Evolutionary conservation across 2,888 invertebrate genomes (phyloP).

Genomic region (Trypoxylon attenuatum): DNA sequence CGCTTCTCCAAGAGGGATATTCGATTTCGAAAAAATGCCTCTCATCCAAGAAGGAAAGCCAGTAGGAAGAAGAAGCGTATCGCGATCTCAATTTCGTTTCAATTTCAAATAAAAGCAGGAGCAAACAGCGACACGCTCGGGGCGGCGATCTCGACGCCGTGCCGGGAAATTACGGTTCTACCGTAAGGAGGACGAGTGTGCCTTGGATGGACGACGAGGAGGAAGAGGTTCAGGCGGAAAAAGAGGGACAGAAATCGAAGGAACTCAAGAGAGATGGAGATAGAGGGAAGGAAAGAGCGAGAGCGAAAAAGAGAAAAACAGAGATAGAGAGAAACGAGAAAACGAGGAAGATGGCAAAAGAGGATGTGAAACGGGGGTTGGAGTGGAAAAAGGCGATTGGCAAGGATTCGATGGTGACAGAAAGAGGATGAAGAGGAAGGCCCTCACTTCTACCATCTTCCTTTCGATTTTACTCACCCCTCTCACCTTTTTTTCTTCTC

Average conservation of each 20-base stretch:
- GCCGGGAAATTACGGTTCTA: constrained; percentile 58
- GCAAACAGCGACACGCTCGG: constrained; percentile 49
- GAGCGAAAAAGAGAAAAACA: neutral
- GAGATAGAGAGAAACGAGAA: constrained; percentile 11
- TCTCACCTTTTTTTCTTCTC: constrained; percentile 14
- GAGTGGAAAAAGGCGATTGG: constrained; percentile 34
- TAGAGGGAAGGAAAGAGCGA: constrained; percentile 26
- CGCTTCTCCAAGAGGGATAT: too few species aligned
- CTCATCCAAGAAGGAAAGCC: constrained; percentile 10
- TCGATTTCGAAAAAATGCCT: constrained; percentile 25
- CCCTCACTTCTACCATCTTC: constrained; percentile 34
- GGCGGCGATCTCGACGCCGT: too few species aligned
- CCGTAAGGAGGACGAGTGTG: neutral
- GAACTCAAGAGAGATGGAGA: constrained; percentile 37
- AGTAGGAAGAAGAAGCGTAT: constrained; percentile 35
- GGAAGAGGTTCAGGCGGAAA: neutral
- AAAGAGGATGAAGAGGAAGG: constrained; percentile 28
- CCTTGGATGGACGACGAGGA: neutral
- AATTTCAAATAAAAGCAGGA: constrained; percentile 61
- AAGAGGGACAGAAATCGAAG: neutral
- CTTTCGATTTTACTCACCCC: constrained; percentile 21
- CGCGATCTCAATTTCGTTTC: constrained; percentile 62
- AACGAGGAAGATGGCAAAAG: neutral
- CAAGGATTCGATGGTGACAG: constrained; percentile 40
- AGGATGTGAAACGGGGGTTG: neutral